These are phyloP conservation scores for Centroberyx gerrardi DNA, from an alignment of 2,797 vertebrate genomes.

Conservation along the genomic window DNA sequence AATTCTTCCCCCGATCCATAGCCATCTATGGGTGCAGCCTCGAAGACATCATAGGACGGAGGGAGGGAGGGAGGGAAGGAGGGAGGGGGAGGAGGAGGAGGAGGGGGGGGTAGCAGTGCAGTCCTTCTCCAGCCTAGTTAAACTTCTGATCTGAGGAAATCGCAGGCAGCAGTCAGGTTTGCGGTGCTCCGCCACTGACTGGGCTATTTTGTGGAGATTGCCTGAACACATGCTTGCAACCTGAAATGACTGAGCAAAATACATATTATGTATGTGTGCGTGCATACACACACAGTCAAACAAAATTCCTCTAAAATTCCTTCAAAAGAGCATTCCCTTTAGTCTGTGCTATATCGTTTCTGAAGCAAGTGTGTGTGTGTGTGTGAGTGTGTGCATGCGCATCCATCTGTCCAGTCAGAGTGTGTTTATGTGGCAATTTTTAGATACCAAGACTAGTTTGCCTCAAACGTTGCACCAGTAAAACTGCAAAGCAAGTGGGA, in stretches of 20 bases:
- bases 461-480: too few species aligned
- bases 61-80: too few species aligned
- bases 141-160: constrained; percentile 1
- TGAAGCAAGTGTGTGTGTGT: neutral
- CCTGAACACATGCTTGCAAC: neutral
- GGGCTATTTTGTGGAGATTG: too few species aligned
- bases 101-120: constrained; percentile 11
- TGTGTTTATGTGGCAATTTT: too few species aligned
- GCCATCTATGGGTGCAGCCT: constrained; percentile 43
- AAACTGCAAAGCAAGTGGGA: too few species aligned
- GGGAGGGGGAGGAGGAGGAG: neutral
- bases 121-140: constrained; percentile 9
- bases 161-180: constrained; percentile 1
- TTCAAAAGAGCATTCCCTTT: neutral
- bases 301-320: neutral
- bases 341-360: too few species aligned
- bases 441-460: too few species aligned
- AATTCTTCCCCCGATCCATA: constrained; percentile 60
- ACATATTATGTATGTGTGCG: too few species aligned
- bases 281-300: neutral
- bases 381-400: neutral
- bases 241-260: neutral
- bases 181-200: neutral
- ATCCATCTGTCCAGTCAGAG: too few species aligned
- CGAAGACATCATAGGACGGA: constrained; percentile 18